Base-by-base conservation (phyloP, 2,797 vertebrate genomes). In the Semaprochilodus insignis region DNA sequence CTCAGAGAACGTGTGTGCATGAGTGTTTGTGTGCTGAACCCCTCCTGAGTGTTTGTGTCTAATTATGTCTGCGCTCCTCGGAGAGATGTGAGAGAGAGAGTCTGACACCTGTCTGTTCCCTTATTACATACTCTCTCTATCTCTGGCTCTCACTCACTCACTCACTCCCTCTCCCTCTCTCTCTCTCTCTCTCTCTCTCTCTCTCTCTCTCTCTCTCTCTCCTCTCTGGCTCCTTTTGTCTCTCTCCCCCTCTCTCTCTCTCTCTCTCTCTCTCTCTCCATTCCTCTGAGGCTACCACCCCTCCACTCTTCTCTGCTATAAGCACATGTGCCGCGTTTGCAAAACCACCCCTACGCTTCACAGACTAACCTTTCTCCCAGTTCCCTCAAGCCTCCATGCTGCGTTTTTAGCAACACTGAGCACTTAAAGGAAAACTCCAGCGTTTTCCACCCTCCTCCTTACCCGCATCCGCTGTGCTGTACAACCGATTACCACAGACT, bases 91-190 rank as follows among this genome's bases (percentile, higher is more conserved):
- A 71, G 63, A 80, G 63, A 60, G 88, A 84, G 82, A 69, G 88
- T 66, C 90, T 88, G 89, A 87, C 92, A 94, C 93, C 92, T 93
- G 93, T 92, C 91, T 84, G 85, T 88, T 90, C 77, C 66, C 60
- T 54, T 65, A 84, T 66, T 60, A 27, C 63, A 76, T 60, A 77
- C 36, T n/a, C 67, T 21, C 57, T 31, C 67, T 25, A 59, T n/a
- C 65, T 25, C 69, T 15, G 78, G 7, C 81, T 81, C 76, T 44
- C 67, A 16, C 31, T 25, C 75, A 65, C 59, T 70, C 23, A 21
- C 60, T 36, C 76, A 54, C 66, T 44, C 52, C 23, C 52, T 19
- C 11, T 23, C 67, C 62, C 54, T 62, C n/a, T 62, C n/a, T 19
- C 19, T 76, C 16, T 21, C 5, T 13, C 66, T 40, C 19, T 66